Conservation (phyloP, 2,888 invertebrate genomes). For the Micoletzkya japonica region DNA sequence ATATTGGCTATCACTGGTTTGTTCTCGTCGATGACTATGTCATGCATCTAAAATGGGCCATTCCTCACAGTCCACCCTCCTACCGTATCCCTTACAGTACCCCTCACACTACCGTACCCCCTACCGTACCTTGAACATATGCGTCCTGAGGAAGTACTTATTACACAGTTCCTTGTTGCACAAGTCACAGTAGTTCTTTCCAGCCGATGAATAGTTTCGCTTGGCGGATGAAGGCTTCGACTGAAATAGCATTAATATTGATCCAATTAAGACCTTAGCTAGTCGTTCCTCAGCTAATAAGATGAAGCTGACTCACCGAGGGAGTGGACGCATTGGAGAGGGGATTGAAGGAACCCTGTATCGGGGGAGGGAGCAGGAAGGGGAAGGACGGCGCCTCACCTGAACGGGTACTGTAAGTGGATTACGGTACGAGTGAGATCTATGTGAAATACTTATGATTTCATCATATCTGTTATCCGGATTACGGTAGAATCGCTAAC, state of each 20-base stretch:
- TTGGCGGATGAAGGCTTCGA: constrained; percentile 42
- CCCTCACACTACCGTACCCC: not conserved
- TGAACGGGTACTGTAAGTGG: constrained; percentile 67
- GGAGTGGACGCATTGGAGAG: constrained; percentile 6
- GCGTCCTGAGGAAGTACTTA: constrained; percentile 99
- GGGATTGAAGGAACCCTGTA: constrained; percentile 9
- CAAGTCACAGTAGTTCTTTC: constrained; percentile 64
- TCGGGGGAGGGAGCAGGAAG: constrained; percentile 29
- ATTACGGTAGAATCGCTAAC: constrained; percentile 67
- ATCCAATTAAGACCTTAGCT: too few species aligned
- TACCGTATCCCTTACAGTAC: not conserved
- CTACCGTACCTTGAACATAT: constrained; percentile 67
- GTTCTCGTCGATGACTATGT: constrained; percentile 66
- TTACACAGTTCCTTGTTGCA: constrained; percentile 81
- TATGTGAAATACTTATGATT: not conserved
- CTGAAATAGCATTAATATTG: too few species aligned
- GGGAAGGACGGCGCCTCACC: constrained; percentile 56
- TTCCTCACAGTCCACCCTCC: constrained; percentile 65
- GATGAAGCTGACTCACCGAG: not conserved
- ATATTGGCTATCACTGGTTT: constrained; percentile 64
- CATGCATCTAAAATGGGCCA: constrained; percentile 82
- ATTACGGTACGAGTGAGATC: constrained; percentile 61
- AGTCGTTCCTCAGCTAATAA: not conserved
- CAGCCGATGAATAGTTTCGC: constrained; percentile 57
- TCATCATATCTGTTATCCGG: not conserved